These are phyloP conservation scores for Bombyx huttoni DNA, from an alignment of 2,888 invertebrate genomes.

Conservation along the genomic window DNA sequence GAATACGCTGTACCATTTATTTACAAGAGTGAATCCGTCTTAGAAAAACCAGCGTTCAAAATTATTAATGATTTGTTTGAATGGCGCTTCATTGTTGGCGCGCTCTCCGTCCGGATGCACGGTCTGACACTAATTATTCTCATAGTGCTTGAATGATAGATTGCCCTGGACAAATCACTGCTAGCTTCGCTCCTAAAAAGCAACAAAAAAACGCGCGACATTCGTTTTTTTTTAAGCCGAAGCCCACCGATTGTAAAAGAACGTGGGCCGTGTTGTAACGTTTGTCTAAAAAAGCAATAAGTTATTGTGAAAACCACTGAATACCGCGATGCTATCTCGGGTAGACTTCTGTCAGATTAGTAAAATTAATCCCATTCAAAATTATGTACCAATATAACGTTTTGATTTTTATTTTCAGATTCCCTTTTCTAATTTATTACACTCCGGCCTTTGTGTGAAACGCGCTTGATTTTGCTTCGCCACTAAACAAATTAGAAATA, in stretches of 20 bases:
- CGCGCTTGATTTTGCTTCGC: background rate
- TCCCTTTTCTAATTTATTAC: background rate
- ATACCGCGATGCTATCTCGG: slow-evolving; percentile 37
- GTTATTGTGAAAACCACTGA: slow-evolving; percentile 36
- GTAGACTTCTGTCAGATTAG: slow-evolving; percentile 45
- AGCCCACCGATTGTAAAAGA: slow-evolving; percentile 42
- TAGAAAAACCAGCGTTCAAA: slow-evolving; percentile 64
- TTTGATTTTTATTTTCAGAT: background rate
- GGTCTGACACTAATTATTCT: slow-evolving; percentile 71
- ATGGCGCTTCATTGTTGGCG: slow-evolving; percentile 66
- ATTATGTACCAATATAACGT: slow-evolving; percentile 22
- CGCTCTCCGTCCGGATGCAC: slow-evolving; percentile 60
- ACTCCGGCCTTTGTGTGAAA: background rate
- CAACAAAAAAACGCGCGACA: slow-evolving; percentile 56
- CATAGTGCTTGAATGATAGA: slow-evolving; percentile 70
- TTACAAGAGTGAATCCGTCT: slow-evolving; percentile 64
- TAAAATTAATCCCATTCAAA: slow-evolving; percentile 40
- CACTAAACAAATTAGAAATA: background rate
- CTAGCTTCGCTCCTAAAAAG: slow-evolving; percentile 46
- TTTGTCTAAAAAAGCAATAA: slow-evolving; percentile 50
- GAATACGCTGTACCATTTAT: slow-evolving; percentile 65
- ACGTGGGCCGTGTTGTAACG: slow-evolving; percentile 42
- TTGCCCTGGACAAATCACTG: slow-evolving; percentile 69
- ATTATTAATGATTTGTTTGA: slow-evolving; percentile 72
- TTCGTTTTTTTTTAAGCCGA: slow-evolving; percentile 49